phyloP scores from a whole-genome alignment of 2,113 vertebrate species.

The Eudyptes chrysolophus region DNA sequence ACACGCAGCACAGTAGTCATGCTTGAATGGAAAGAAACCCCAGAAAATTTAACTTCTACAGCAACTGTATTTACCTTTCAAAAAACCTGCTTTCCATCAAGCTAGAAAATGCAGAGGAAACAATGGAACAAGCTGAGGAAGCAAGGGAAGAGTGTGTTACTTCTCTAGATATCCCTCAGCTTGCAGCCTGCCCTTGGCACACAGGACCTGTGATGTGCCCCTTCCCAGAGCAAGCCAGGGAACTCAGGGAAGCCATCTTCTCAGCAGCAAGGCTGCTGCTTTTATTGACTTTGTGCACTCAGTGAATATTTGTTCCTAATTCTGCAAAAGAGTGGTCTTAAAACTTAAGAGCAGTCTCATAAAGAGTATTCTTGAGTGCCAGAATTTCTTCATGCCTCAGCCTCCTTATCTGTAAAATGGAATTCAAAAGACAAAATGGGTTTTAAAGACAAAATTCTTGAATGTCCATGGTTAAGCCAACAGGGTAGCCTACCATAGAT shows the following conservation, averaged over 20 bases:
- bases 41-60: neutral
- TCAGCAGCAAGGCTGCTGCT: neutral
- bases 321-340: neutral
- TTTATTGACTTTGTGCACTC: neutral
- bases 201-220: neutral
- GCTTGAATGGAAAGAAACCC: neutral
- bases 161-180: neutral
- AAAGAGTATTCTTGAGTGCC: neutral
- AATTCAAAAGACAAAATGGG: neutral
- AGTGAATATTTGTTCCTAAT: neutral
- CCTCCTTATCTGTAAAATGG: neutral
- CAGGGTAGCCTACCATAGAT: neutral
- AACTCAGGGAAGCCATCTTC: neutral
- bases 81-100: neutral
- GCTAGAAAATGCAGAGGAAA: neutral
- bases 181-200: neutral
- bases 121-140: neutral
- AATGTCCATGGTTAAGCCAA: neutral
- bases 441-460: neutral
- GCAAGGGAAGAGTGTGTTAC: neutral
- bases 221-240: neutral
- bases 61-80: neutral
- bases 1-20: neutral
- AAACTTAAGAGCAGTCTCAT: neutral
- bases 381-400: neutral